phyloP scores from a whole-genome alignment of 2,797 vertebrate species.

The Phaenicophaeus curvirostris region DNA sequence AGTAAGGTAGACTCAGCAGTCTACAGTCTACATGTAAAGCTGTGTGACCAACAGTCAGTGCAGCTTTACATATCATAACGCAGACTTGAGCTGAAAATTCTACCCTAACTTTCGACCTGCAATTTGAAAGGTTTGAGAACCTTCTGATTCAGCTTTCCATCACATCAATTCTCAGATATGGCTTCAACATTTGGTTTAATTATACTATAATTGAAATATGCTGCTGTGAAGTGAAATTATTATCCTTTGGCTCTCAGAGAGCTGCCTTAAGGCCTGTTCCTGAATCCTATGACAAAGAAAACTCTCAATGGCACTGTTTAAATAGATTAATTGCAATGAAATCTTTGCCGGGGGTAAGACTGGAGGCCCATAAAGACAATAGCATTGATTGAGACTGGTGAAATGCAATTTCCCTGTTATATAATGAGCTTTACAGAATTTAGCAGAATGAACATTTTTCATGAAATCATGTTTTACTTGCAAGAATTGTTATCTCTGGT shows the following conservation, averaged over 20 bases:
- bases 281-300: conserved; percentile 38
- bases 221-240: conserved; percentile 21
- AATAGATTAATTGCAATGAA: conserved; percentile 50
- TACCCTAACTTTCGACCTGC: not conserved
- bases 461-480: conserved; percentile 4
- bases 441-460: conserved; percentile 18
- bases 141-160: not conserved
- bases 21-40: too few relatives aligned
- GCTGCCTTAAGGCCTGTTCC: conserved; percentile 21
- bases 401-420: not conserved
- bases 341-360: conserved; percentile 36
- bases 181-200: conserved; percentile 20
- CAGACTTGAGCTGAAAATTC: not conserved
- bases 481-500: not conserved
- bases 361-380: conserved; percentile 17
- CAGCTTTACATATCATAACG: not conserved
- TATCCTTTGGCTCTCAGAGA: conserved; percentile 16
- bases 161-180: not conserved
- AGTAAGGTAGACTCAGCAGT: not conserved
- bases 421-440: conserved; percentile 1
- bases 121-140: not conserved
- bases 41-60: not conserved
- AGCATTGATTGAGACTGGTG: not conserved
- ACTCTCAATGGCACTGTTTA: conserved; percentile 41
- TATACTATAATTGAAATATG: conserved; percentile 12